A percentile compares a stretch with the other conserved stretches of the same genome.
Evolutionary conservation across 2,113 vertebrate genomes (phyloP).

Genomic region (Cephalopterus ornatus): DNA sequence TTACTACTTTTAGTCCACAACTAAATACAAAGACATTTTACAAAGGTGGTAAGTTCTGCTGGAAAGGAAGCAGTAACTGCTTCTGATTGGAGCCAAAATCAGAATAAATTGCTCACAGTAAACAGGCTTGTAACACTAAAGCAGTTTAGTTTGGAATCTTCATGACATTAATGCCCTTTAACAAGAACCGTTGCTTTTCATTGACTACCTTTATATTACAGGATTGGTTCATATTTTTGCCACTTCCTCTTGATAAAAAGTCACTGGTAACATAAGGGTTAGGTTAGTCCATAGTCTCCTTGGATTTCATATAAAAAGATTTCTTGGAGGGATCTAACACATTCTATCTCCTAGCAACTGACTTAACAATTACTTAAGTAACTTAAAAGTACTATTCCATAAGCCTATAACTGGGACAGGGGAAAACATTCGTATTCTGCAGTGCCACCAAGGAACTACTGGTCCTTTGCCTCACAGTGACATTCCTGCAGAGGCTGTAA

Average conservation of each 20-base stretch:
- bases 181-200: not conserved
- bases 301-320: not conserved
- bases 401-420: not conserved
- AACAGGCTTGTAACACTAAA: not conserved
- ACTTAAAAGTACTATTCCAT: not conserved
- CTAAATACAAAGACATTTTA: not conserved
- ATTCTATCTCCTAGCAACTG: not conserved
- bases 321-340: not conserved
- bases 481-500: not conserved
- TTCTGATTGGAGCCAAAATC: not conserved
- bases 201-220: not conserved
- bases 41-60: not conserved
- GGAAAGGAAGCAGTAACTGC: not conserved
- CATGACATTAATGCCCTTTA: not conserved
- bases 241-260: not conserved
- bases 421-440: not conserved
- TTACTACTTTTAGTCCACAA: not conserved
- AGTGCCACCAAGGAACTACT: not conserved
- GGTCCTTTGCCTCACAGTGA: not conserved
- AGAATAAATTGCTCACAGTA: not conserved
- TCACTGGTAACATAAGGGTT: not conserved
- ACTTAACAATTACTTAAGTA: not conserved
- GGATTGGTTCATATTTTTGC: not conserved
- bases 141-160: not conserved
- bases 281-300: not conserved